phyloP scores from a whole-genome alignment of 2,113 vertebrate genomes.

The Taurulus bubalis region DNA sequence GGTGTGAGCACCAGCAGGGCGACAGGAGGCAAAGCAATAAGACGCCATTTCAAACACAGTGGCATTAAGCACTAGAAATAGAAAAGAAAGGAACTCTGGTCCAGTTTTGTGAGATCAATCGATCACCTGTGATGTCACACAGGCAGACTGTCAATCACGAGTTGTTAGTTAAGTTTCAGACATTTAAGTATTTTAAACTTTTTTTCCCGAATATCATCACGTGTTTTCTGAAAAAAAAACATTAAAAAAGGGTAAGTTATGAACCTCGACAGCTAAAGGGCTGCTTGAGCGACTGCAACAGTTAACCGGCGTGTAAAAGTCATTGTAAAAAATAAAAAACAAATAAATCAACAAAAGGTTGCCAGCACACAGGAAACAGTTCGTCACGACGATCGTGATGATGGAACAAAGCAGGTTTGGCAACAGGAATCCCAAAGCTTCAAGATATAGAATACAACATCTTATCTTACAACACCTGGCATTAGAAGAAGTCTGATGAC shows the following conservation, averaged over 20 bases:
- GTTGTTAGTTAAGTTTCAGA: background rate
- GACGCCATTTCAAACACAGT: slow-evolving; percentile 2
- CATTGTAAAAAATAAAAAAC: background rate
- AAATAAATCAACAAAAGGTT: background rate
- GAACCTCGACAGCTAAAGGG: background rate
- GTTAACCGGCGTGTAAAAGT: background rate
- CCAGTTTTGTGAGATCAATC: background rate
- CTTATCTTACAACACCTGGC: background rate
- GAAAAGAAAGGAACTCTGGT: background rate
- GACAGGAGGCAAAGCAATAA: background rate
- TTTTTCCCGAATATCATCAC: too few species aligned
- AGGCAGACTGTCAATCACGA: background rate
- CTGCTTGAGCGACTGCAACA: background rate
- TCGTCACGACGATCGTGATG: background rate
- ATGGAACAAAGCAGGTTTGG: background rate
- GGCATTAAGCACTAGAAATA: background rate
- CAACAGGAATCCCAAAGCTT: background rate
- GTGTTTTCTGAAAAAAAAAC: background rate
- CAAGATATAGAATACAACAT: background rate
- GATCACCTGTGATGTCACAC: background rate
- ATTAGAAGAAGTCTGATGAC: background rate
- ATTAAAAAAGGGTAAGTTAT: background rate
- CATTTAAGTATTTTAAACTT: background rate
- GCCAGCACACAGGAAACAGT: background rate
- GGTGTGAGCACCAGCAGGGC: slow-evolving; percentile 4